Percentiles rank a stretch among this genome's conserved stretches.
phyloP scores from a whole-genome alignment of 2,797 vertebrate species.

The Denticeps clupeoides region DNA sequence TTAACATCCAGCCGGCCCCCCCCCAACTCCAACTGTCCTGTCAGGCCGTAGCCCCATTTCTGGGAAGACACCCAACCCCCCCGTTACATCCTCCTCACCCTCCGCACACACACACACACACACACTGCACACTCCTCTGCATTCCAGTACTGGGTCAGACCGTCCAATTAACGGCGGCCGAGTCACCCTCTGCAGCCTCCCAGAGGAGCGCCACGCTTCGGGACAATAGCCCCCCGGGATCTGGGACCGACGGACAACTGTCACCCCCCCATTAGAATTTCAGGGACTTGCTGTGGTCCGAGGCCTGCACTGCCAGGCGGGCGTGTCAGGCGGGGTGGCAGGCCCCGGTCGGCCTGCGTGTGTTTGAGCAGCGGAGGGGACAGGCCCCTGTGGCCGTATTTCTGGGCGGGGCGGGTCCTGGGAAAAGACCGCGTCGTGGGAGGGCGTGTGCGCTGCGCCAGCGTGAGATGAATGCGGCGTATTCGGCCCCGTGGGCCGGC shows the following conservation, averaged over 20 bases:
- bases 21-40: conserved; percentile 17
- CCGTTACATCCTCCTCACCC: neutral
- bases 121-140: conserved; percentile 24
- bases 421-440: conserved; percentile 73
- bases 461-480: conserved; percentile 68
- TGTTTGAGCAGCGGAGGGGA: neutral
- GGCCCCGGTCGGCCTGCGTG: too few relatives aligned
- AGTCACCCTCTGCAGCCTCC: conserved; percentile 45
- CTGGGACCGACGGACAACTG: conserved; percentile 2
- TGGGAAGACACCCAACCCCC: too few relatives aligned
- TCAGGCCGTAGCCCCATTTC: conserved; percentile 37
- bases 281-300: neutral
- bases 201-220: conserved; percentile 51
- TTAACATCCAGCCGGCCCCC: conserved; percentile 5
- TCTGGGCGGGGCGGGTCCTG: conserved; percentile 40
- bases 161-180: conserved; percentile 51
- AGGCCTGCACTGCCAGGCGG: conserved; percentile 5
- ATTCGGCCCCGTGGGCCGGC: conserved; percentile 70
- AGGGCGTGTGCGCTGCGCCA: conserved; percentile 55
- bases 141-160: conserved; percentile 35
- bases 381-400: neutral
- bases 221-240: conserved; percentile 20
- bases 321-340: too few relatives aligned
- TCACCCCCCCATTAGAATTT: neutral
- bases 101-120: conserved; percentile 25